Evolutionary conservation across 2,888 invertebrate species (phyloP).

Genomic region (Drosophila pseudotalamancana): DNA sequence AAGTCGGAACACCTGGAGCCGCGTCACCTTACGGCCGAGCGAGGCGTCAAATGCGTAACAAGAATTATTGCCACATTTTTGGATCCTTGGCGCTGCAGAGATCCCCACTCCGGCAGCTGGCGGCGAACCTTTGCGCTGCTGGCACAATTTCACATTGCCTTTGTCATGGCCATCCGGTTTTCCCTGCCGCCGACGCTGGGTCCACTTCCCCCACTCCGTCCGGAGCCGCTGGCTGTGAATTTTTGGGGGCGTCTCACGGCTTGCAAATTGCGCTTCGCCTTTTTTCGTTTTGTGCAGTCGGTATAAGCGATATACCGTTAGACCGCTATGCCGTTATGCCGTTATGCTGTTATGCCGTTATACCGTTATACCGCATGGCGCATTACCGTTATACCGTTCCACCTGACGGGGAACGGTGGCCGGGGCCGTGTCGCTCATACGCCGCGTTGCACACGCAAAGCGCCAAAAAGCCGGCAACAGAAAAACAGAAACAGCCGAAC

Average conservation of each 20-base stretch:
- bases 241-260: conserved; percentile 36
- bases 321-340: neutral
- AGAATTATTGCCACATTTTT: conserved; percentile 68
- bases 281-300: conserved; percentile 19
- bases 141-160: conserved; percentile 53
- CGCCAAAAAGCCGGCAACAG: conserved; percentile 38
- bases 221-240: neutral
- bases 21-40: conserved; percentile 22
- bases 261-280: conserved; percentile 61
- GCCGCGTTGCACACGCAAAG: conserved; percentile 59
- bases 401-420: conserved; percentile 13
- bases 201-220: too few species aligned
- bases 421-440: conserved; percentile 60
- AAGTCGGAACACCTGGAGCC: neutral
- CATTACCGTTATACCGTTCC: conserved; percentile 2
- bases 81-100: conserved; percentile 7
- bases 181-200: neutral
- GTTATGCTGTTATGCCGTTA: conserved; percentile 3
- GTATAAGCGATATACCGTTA: conserved; percentile 45
- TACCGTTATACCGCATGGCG: conserved; percentile 10
- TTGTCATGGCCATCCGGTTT: conserved; percentile 50
- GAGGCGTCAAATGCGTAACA: conserved; percentile 54
- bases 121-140: conserved; percentile 1
- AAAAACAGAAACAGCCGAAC: neutral
- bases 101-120: neutral